Conservation (phyloP, 2,113 vertebrate genomes). For the Solenodon paradoxus region DNA sequence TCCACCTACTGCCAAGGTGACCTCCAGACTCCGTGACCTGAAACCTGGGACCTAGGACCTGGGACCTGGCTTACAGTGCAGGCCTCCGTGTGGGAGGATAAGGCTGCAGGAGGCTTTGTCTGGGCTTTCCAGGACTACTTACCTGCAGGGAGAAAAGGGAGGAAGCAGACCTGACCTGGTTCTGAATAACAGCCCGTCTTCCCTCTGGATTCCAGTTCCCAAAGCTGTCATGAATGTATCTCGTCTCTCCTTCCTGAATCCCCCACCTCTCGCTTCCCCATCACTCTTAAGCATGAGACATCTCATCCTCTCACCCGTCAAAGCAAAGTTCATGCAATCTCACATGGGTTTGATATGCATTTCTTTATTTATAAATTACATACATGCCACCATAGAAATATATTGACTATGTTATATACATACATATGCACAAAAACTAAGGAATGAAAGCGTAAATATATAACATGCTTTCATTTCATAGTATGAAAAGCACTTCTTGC, state of each 20-base stretch:
- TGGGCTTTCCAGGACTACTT: not conserved
- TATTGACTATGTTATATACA: not conserved
- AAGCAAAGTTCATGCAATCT: not conserved
- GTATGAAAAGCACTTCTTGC: not conserved
- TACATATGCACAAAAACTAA: not conserved
- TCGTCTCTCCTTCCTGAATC: not conserved
- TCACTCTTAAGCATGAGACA: not conserved
- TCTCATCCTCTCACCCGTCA: not conserved
- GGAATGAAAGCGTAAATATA: not conserved
- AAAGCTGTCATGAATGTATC: not conserved
- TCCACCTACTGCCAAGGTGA: slow-evolving; percentile 52
- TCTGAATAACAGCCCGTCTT: not conserved
- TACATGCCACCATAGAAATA: not conserved
- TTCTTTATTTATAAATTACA: not conserved
- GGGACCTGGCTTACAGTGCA: not conserved
- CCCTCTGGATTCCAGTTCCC: not conserved
- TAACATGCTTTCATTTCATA: not conserved
- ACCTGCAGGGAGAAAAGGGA: not conserved
- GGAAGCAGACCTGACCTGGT: not conserved
- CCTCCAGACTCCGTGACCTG: not conserved
- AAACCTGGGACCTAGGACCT: not conserved
- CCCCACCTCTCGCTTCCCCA: not conserved
- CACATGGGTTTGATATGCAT: not conserved
- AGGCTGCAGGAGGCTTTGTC: not conserved
- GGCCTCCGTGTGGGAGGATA: not conserved